Percentiles rank a stretch among this genome's conserved stretches.
phyloP scores from a whole-genome alignment of 2,113 vertebrate species.

The Macquaria australasica region DNA sequence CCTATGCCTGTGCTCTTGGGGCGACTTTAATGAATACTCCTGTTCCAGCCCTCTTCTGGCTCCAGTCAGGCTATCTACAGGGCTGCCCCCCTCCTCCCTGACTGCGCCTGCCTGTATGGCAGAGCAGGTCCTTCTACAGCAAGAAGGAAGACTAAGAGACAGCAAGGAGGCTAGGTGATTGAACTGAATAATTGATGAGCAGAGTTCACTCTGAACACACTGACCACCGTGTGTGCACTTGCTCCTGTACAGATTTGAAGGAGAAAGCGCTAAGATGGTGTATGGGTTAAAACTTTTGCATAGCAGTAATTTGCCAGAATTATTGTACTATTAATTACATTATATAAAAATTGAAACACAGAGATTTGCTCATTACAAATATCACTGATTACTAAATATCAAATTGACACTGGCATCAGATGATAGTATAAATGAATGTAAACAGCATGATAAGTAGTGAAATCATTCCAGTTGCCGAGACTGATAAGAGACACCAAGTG shows the following conservation, averaged over 20 bases:
- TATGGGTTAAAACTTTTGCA: slow-evolving; percentile 37
- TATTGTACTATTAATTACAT: too few relatives aligned
- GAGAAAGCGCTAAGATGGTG: neutral
- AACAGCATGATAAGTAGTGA: neutral
- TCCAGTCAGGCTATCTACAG: slow-evolving; percentile 78
- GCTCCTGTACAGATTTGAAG: slow-evolving; percentile 34
- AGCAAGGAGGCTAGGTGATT: slow-evolving; percentile 73
- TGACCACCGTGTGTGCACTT: slow-evolving; percentile 52
- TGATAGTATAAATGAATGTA: slow-evolving; percentile 14
- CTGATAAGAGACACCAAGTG: slow-evolving; percentile 38
- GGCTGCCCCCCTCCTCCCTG: slow-evolving; percentile 43
- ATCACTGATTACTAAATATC: neutral
- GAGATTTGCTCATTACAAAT: neutral
- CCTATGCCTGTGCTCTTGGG: slow-evolving; percentile 79
- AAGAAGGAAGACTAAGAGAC: slow-evolving; percentile 57
- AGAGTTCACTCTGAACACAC: slow-evolving; percentile 65
- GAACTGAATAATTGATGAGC: slow-evolving; percentile 80
- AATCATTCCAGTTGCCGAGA: neutral
- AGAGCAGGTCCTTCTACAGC: slow-evolving; percentile 63
- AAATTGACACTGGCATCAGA: neutral
- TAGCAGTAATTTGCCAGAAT: neutral
- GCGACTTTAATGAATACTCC: slow-evolving; percentile 82
- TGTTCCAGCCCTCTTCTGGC: slow-evolving; percentile 77
- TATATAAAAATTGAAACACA: neutral
- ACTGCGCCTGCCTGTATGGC: slow-evolving; percentile 40